Conservation (phyloP, 2,797 vertebrate genomes). For the Botia kubotai region DNA sequence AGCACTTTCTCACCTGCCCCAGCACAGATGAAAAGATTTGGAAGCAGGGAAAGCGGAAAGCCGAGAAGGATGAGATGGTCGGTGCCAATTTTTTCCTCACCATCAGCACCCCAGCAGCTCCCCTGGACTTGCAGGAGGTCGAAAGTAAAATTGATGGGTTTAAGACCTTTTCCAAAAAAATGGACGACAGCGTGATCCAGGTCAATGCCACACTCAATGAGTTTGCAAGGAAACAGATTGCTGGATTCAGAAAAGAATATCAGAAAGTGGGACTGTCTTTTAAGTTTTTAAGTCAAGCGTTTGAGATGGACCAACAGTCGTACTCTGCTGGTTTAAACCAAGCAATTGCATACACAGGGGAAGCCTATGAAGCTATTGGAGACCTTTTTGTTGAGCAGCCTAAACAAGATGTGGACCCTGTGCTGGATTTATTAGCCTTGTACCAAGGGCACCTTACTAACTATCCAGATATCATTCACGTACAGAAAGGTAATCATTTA, state of each 20-base stretch:
- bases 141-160: constrained; percentile 95
- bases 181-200: constrained; percentile 93
- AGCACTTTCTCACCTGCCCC: constrained; percentile 94
- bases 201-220: constrained; percentile 90
- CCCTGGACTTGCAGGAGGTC: constrained; percentile 93
- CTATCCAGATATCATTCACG: constrained; percentile 99
- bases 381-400: constrained; percentile 97
- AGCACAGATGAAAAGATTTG: constrained; percentile 94
- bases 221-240: constrained; percentile 95
- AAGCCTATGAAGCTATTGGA: constrained; percentile 90
- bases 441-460: constrained; percentile 98
- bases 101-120: constrained; percentile 84
- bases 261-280: constrained; percentile 96
- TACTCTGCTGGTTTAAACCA: constrained; percentile 91
- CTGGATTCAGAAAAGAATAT: constrained; percentile 97
- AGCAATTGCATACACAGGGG: constrained; percentile 94
- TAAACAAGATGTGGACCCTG: constrained; percentile 89
- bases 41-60: constrained; percentile 97
- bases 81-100: constrained; percentile 97
- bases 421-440: constrained; percentile 94
- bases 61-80: constrained; percentile 97
- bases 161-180: constrained; percentile 93
- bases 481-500: constrained; percentile 92
- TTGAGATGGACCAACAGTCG: constrained; percentile 94
- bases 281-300: constrained; percentile 91